These are phyloP conservation scores for Oryctes rhinoceros DNA, from an alignment of 1,140 invertebrate genomes.

Conservation along the genomic window DNA sequence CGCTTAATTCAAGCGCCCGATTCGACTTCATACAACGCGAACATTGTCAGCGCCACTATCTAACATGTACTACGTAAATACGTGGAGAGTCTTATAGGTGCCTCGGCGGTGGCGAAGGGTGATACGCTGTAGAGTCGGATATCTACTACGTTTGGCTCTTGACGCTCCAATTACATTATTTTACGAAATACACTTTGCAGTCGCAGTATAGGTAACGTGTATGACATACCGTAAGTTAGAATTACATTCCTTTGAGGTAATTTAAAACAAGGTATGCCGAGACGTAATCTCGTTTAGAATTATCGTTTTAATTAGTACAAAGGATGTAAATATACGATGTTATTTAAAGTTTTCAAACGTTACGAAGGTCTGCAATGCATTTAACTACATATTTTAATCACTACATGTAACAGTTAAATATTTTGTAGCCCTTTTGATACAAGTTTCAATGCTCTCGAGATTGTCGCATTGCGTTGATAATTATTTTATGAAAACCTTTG, in stretches of 20 bases:
- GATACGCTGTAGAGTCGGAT: neutral
- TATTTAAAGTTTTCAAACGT: no score
- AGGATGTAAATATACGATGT: no score
- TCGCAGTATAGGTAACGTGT: neutral
- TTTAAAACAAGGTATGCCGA: neutral
- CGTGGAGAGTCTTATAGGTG: neutral
- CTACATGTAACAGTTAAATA: no score
- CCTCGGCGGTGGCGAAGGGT: neutral
- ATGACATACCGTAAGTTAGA: neutral
- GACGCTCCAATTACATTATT: conserved; percentile 3
- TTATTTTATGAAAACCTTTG: no score
- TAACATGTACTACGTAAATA: no score
- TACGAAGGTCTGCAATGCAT: no score
- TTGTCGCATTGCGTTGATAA: no score
- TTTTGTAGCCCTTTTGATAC: no score
- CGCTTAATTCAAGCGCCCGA: neutral
- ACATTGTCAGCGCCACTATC: no score
- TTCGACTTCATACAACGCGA: neutral
- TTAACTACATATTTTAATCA: no score
- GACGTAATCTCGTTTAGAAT: neutral
- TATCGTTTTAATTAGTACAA: no score
- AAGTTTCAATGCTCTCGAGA: no score
- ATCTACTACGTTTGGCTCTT: neutral
- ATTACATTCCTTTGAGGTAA: neutral
- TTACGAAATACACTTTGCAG: neutral